Base-by-base conservation (phyloP, 1,140 invertebrate genomes). In the Drosophila aff. region DNA sequence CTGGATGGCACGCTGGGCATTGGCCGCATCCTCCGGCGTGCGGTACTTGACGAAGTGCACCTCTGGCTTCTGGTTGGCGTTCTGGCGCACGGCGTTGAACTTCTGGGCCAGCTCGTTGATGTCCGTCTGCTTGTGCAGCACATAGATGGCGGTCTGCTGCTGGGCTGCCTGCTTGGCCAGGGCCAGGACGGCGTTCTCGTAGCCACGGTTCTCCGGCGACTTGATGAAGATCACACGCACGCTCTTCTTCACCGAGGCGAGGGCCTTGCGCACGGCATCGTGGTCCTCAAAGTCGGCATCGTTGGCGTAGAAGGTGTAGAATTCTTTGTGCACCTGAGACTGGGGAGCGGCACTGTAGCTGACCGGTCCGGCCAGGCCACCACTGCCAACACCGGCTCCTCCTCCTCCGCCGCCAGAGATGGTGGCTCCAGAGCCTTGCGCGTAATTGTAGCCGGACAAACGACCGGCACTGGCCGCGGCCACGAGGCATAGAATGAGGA, bases 11-110 rank as follows among this genome's bases (percentile, higher is more conserved):
- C 49, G 55, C 58, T 92, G 91, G 9, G 91, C 91, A 21, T 92
- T 92, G 46, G 53, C 64, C n/a, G 91, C 91, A 53, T 92, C 91
- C 61, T 92, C 86, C 8, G 79, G 91, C 0, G 91, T 92, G 44
- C 90, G 79, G 31, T 92, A 92, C 57, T 92, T 92, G 52, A 92
- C 90, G 40, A 92, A 92, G 66, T 92, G 91, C 28, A 92, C 91
- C 53, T 92, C 91, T 15, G 90, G 91, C 43, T 79, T 91, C 36
- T 74, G 44, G 57, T 76, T 82, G 46, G 78, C 75, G 13, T 79
- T 85, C 63, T 82, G 73, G 40, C 75, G 79, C 7, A 85, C 67
- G 21, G 79, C 81, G 28, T 92, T 87, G 61, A 92, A 84, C 64
- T 92, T 91, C 55, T 89, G 75, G 26, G 90, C 91, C 76, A 92